A percentile compares a stretch with the other conserved stretches of the same genome.
phyloP scores from a whole-genome alignment of 2,888 invertebrate species.

The Zygothrica quintamaculata region DNA sequence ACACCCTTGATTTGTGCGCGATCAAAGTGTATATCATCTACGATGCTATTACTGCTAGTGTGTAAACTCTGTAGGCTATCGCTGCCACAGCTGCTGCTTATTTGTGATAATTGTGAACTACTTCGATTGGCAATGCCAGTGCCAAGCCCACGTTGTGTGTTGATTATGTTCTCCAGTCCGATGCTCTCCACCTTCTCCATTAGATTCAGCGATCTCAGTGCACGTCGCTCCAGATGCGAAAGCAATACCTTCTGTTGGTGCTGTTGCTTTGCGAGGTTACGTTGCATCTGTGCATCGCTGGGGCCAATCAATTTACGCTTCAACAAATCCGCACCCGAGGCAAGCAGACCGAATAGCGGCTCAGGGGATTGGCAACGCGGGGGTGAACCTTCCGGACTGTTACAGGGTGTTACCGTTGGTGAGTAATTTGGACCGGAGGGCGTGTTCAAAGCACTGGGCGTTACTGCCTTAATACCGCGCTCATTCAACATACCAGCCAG shows the following conservation, averaged over 20 bases:
- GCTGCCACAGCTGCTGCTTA: constrained; percentile 88
- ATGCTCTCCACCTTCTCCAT: constrained; percentile 89
- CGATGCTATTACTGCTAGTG: constrained; percentile 82
- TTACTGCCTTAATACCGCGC: constrained; percentile 90
- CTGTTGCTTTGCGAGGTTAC: constrained; percentile 79
- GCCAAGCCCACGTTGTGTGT: constrained; percentile 87
- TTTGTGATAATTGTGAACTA: constrained; percentile 91
- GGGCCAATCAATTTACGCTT: constrained; percentile 87
- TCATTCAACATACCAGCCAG: constrained; percentile 91
- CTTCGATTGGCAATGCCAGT: constrained; percentile 86
- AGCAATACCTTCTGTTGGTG: constrained; percentile 83
- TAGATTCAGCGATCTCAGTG: constrained; percentile 86
- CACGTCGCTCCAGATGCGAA: constrained; percentile 83
- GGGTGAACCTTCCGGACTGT: constrained; percentile 90
- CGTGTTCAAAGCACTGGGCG: constrained; percentile 88
- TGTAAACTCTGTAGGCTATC: constrained; percentile 87
- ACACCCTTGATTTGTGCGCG: constrained; percentile 83
- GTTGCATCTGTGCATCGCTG: constrained; percentile 81
- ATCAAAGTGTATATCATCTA: constrained; percentile 85
- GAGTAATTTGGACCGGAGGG: constrained; percentile 88
- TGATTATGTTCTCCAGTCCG: constrained; percentile 88
- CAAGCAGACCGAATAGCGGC: constrained; percentile 86
- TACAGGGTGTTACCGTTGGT: constrained; percentile 94
- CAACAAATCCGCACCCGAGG: constrained; percentile 88
- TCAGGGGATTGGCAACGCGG: constrained; percentile 85